A percentile compares a stretch with the other conserved stretches of the same genome.
Conservation (phyloP, 1,140 invertebrate species). For the Stratiolaelaps scimitus region DNA sequence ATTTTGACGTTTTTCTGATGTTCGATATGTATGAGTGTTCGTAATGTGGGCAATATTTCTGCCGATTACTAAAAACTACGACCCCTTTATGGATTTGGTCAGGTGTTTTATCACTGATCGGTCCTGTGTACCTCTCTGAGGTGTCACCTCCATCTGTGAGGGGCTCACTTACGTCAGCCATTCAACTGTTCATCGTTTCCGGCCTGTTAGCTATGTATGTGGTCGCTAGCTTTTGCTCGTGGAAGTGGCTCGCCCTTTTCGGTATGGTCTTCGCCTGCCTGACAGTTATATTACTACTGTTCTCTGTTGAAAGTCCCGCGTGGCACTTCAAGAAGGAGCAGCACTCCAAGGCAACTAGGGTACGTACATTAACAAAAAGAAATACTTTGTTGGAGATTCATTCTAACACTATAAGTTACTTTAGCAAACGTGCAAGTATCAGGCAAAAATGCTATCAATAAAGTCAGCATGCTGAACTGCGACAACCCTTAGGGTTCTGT, state of each 20-base stretch:
- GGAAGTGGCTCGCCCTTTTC: slow-evolving; percentile 18
- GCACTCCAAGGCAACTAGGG: slow-evolving; percentile 13
- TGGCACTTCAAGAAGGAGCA: slow-evolving; percentile 6
- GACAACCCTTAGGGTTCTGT: too few relatives aligned
- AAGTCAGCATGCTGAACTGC: too few relatives aligned
- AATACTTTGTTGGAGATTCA: too few relatives aligned
- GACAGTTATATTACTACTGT: not conserved
- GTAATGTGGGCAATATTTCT: too few relatives aligned
- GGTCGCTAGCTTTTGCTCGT: not conserved
- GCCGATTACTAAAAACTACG: too few relatives aligned
- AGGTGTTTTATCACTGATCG: slow-evolving; percentile 15
- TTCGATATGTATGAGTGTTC: too few relatives aligned
- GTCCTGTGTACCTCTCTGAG: not conserved
- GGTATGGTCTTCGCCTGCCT: slow-evolving; percentile 11
- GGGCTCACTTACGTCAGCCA: not conserved
- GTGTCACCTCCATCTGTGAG: not conserved
- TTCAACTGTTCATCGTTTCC: slow-evolving; percentile 10
- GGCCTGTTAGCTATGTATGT: slow-evolving; percentile 11
- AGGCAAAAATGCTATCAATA: too few relatives aligned
- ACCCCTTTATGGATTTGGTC: not conserved
- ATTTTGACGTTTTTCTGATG: too few relatives aligned
- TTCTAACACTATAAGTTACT: too few relatives aligned
- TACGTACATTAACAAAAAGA: not conserved
- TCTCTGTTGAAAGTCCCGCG: slow-evolving; percentile 23
- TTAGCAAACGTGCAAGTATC: too few relatives aligned